Base-by-base conservation (phyloP, 64 coral and sea anemone genomes). In the Astreopora myriophthalma region DNA sequence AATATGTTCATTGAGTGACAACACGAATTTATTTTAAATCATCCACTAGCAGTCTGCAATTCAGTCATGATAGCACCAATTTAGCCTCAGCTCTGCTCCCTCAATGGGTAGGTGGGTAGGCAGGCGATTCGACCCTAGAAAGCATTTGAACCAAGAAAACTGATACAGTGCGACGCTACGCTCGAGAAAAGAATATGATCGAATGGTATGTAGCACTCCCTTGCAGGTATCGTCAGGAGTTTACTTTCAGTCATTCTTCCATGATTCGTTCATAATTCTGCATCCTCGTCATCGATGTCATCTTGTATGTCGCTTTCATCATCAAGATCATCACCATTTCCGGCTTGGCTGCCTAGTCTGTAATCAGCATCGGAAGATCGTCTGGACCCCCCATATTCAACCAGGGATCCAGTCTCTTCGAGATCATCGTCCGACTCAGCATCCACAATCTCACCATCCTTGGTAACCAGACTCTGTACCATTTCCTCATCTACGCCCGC, bases 391-490 rank as follows among this genome's bases (percentile, higher is more conserved):
- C 51, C 28, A 32, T 44, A 83, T 30, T 75, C 69, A 22, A 74
- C 51, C 22, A 85, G 86, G 12, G 86, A 90, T 22, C 80, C 87
- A 85, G 86, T 90, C 86, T 87, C 91, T 33, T 35, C 88, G 1
- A 57, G 8, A 49, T 92, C 97, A 29, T 96, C 97, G 2, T 95
- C 94, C 12, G 90, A 93, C 7, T 99, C 90, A 14, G 70, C 90
- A 84, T 99, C 97, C 20, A 99, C 70, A 33, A 98, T 98, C 13
- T 86, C 80, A 2, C 97, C 97, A 57, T 93, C 94, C 91, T 93
- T 99, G 5, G 94, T 96, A 23, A 99, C 97, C 69, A 99, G 74
- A 65, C 85, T 96, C 22, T 84, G 86, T 8, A 99, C 97, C 23
- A 99, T 76, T 29, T 77, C 58, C 55, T 95, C 97, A 22, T 94